phyloP scores from a whole-genome alignment of 2,797 vertebrate genomes.

The Pseudochromis fuscus region DNA sequence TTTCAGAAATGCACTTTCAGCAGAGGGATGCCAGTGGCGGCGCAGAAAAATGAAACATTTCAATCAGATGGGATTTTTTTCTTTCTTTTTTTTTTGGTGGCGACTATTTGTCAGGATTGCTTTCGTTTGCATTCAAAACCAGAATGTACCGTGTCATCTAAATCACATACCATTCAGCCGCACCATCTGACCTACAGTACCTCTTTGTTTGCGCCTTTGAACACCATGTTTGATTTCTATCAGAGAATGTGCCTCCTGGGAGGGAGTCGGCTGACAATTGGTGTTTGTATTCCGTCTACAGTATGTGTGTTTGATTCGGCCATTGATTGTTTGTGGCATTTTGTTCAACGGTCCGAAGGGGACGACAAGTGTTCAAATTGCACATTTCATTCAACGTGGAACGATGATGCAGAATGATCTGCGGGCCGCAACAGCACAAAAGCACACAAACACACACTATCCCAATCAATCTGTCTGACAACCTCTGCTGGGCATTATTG shows the following conservation, averaged over 20 bases:
- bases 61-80: slow-evolving; percentile 18
- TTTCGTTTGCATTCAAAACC: slow-evolving; percentile 24
- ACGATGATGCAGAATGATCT: slow-evolving; percentile 53
- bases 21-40: neutral
- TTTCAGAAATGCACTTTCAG: slow-evolving; percentile 29
- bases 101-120: neutral
- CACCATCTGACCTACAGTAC: slow-evolving; percentile 1
- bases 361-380: slow-evolving; percentile 64
- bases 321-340: slow-evolving; percentile 66
- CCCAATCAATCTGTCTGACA: slow-evolving; percentile 78
- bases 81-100: too few relatives aligned
- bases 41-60: slow-evolving; percentile 27
- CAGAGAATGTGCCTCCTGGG: slow-evolving; percentile 40
- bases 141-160: neutral
- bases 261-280: slow-evolving; percentile 37
- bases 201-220: slow-evolving; percentile 42
- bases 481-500: slow-evolving; percentile 73
- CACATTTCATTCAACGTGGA: slow-evolving; percentile 69
- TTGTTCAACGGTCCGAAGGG: slow-evolving; percentile 54
- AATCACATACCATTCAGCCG: neutral
- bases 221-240: slow-evolving; percentile 52
- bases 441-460: slow-evolving; percentile 48
- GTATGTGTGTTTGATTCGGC: slow-evolving; percentile 53
- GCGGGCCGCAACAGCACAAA: slow-evolving; percentile 30
- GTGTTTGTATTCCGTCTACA: slow-evolving; percentile 64